These are phyloP conservation scores for Caenorhabditis virilis DNA, from an alignment of 2,888 invertebrate species.

Conservation along the genomic window DNA sequence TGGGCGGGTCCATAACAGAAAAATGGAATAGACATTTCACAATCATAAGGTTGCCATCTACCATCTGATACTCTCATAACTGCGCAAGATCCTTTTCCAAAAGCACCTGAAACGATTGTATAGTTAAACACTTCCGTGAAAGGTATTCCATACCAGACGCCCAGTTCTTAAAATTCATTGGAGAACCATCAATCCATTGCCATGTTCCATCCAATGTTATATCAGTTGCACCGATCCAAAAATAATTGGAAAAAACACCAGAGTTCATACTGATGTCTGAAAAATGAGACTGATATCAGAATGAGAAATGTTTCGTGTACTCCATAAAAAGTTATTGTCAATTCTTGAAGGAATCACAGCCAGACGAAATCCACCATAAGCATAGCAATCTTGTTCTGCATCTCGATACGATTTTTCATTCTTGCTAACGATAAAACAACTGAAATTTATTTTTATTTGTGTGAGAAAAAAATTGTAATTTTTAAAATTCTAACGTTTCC, in stretches of 20 bases:
- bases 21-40: slow-evolving; percentile 10
- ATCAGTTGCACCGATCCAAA: slow-evolving; percentile 26
- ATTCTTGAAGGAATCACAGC: slow-evolving; percentile 21
- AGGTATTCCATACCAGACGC: slow-evolving; percentile 9
- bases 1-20: slow-evolving; percentile 21
- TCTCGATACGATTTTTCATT: slow-evolving; percentile 17
- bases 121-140: too few species aligned
- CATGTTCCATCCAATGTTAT: slow-evolving; percentile 20
- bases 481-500: too few species aligned
- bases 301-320: slow-evolving; percentile 5
- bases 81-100: slow-evolving; percentile 10
- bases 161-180: slow-evolving; percentile 18
- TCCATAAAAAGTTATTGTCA: slow-evolving; percentile 27
- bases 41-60: slow-evolving; percentile 13
- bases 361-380: slow-evolving; percentile 28
- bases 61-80: slow-evolving; percentile 12
- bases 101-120: too few species aligned
- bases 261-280: too few species aligned
- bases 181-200: slow-evolving; percentile 30
- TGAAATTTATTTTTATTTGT: slow-evolving; percentile 6
- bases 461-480: not conserved
- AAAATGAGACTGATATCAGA: not conserved
- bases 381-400: slow-evolving; percentile 27
- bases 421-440: slow-evolving; percentile 18
- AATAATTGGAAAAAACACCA: too few species aligned